A percentile compares a stretch with the other conserved stretches of the same genome.
phyloP scores from a whole-genome alignment of 2,113 vertebrate species.

The Cyanocitta stelleri region DNA sequence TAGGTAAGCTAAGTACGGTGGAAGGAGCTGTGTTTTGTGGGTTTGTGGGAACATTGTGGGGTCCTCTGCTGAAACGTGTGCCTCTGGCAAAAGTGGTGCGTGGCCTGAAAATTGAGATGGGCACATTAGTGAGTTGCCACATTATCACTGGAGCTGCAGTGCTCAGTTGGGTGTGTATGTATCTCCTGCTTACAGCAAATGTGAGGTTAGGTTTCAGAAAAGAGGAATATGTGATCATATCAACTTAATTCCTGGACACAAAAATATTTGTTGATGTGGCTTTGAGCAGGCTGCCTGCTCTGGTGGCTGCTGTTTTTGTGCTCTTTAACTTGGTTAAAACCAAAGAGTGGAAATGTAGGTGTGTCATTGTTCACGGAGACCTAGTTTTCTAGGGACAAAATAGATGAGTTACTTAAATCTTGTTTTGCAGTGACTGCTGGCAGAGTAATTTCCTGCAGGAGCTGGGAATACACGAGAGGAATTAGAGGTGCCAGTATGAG shows the following conservation, averaged over 20 bases:
- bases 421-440: not conserved
- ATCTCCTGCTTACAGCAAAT: not conserved
- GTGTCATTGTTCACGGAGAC: rapidly evolving
- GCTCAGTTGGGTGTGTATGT: rapidly evolving
- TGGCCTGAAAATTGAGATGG: not conserved
- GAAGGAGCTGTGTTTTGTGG: not conserved
- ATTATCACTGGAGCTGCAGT: not conserved
- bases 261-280: not conserved
- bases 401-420: not conserved
- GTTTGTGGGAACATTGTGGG: rapidly evolving
- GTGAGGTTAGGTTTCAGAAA: not conserved
- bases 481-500: not conserved
- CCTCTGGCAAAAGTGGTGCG: not conserved
- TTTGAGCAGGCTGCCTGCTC: not conserved
- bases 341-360: not conserved
- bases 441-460: not conserved
- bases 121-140: not conserved
- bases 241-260: not conserved
- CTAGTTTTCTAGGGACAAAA: not conserved
- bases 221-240: not conserved
- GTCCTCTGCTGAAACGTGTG: not conserved
- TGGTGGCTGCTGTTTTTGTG: not conserved
- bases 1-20: not conserved
- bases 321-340: not conserved
- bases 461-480: not conserved